A percentile compares a stretch with the other conserved stretches of the same genome.
Evolutionary conservation across 2,797 vertebrate genomes (phyloP).

Genomic region (Echiichthys vipera): DNA sequence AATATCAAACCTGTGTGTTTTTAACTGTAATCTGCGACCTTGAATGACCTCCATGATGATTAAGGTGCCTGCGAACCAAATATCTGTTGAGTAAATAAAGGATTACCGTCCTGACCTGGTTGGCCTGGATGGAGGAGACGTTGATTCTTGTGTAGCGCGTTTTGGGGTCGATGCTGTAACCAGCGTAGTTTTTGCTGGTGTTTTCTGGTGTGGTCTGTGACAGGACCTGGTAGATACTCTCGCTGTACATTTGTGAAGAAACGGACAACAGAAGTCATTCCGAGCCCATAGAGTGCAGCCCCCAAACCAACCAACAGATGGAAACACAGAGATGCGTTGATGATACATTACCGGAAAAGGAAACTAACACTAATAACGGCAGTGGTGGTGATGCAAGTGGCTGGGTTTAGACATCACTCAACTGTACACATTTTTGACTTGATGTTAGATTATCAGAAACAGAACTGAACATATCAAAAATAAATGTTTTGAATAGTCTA

Average conservation of each 20-base stretch:
- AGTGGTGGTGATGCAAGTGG: background rate
- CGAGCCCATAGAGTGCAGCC: background rate
- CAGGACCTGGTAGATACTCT: conserved; percentile 92
- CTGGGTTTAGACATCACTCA: background rate
- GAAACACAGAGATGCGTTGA: background rate
- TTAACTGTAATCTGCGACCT: background rate
- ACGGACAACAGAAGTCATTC: background rate
- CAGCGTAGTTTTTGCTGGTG: conserved; percentile 89
- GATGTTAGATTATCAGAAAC: background rate
- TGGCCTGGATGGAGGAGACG: conserved; percentile 85
- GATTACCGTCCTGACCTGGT: conserved; percentile 84
- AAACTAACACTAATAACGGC: background rate
- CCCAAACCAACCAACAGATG: background rate
- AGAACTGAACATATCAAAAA: background rate
- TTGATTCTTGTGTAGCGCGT: conserved; percentile 93
- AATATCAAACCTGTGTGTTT: too few species aligned
- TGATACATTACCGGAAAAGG: background rate
- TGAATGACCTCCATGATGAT: background rate
- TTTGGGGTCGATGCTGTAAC: conserved; percentile 90
- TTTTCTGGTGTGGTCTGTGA: conserved; percentile 96
- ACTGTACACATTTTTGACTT: background rate
- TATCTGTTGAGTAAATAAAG: conserved; percentile 40
- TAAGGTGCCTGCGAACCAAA: background rate
- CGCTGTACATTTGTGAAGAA: conserved; percentile 77
- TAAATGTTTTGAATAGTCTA: background rate